Conservation (phyloP, 2,888 invertebrate genomes). For the Lepeophtheirus nordmannii region DNA sequence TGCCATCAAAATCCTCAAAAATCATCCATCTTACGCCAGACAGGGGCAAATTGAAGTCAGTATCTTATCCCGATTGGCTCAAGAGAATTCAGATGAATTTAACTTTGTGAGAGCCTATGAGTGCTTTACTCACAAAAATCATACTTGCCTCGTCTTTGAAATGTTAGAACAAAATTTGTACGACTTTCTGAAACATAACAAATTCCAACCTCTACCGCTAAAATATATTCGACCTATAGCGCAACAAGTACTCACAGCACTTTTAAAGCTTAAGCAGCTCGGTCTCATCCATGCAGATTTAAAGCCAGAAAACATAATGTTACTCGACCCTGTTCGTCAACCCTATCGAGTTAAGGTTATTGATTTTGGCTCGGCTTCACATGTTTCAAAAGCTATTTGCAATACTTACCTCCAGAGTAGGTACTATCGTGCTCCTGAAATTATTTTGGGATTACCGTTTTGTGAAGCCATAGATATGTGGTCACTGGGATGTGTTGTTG, state of each 20-base stretch:
- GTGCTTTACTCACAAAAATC: conserved; percentile 98
- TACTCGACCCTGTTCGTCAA: conserved; percentile 93
- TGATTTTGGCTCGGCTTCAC: conserved; percentile 97
- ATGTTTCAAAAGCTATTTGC: conserved; percentile 97
- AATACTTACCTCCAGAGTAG: conserved; percentile 98
- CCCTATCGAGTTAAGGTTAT: conserved; percentile 79
- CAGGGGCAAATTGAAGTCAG: conserved; percentile 99
- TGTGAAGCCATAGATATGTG: conserved; percentile 99
- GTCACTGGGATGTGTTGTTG: conserved; percentile 98
- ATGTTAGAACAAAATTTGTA: conserved; percentile 99
- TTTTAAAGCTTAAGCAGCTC: conserved; percentile 79
- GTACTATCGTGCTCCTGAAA: conserved; percentile 94
- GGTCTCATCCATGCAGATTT: conserved; percentile 98
- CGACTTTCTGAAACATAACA: conserved; percentile 98
- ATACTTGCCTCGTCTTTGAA: conserved; percentile 98
- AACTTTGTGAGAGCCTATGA: conserved; percentile 99
- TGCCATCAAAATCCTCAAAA: conserved; percentile 99
- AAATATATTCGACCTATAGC: conserved; percentile 97
- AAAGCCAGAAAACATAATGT: conserved; percentile 99
- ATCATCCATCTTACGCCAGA: conserved; percentile 98
- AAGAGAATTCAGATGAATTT: conserved; percentile 97
- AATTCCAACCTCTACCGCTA: conserved; percentile 93
- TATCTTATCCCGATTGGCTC: conserved; percentile 76
- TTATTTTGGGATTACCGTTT: conserved; percentile 85
- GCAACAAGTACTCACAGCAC: conserved; percentile 80